These are phyloP conservation scores for Belgica antarctica DNA, from an alignment of 2,888 invertebrate genomes.

Conservation along the genomic window DNA sequence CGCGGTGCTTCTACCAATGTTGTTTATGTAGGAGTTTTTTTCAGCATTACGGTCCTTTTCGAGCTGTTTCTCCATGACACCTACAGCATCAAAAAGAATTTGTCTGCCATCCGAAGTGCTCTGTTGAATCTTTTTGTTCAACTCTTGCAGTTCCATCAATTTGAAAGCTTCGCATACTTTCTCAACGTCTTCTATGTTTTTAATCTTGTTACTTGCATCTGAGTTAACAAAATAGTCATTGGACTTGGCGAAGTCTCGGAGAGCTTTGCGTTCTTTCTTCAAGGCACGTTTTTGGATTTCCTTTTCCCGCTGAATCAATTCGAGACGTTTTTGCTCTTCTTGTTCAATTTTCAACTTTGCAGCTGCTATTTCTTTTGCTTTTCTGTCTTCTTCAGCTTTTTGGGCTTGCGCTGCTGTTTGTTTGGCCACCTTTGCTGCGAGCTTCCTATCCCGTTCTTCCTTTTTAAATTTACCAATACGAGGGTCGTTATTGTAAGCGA, in stretches of 20 bases:
- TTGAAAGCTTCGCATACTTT: slow-evolving; percentile 81
- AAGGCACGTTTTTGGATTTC: slow-evolving; percentile 81
- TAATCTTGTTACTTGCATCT: slow-evolving; percentile 70
- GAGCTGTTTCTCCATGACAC: slow-evolving; percentile 70
- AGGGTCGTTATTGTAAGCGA: slow-evolving; percentile 92
- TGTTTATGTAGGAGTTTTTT: neutral
- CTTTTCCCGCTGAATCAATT: slow-evolving; percentile 78
- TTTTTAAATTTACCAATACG: slow-evolving; percentile 89
- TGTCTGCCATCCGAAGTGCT: slow-evolving; percentile 59
- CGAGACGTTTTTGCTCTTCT: slow-evolving; percentile 77
- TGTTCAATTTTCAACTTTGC: slow-evolving; percentile 77
- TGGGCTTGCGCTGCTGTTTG: slow-evolving; percentile 79
- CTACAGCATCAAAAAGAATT: slow-evolving; percentile 66
- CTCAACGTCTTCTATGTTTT: slow-evolving; percentile 88
- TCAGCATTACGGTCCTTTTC: slow-evolving; percentile 65
- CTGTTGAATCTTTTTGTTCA: slow-evolving; percentile 67
- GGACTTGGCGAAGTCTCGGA: slow-evolving; percentile 76
- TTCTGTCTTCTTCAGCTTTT: slow-evolving; percentile 78
- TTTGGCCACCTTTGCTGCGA: slow-evolving; percentile 84
- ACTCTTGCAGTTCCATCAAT: slow-evolving; percentile 68
- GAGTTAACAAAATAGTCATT: slow-evolving; percentile 74
- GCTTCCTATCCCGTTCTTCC: slow-evolving; percentile 86
- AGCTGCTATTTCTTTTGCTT: slow-evolving; percentile 68
- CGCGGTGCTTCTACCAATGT: slow-evolving; percentile 10
- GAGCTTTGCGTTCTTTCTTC: slow-evolving; percentile 79